Base-by-base conservation (phyloP, 2,797 vertebrate species). In the Falco concolor region DNA sequence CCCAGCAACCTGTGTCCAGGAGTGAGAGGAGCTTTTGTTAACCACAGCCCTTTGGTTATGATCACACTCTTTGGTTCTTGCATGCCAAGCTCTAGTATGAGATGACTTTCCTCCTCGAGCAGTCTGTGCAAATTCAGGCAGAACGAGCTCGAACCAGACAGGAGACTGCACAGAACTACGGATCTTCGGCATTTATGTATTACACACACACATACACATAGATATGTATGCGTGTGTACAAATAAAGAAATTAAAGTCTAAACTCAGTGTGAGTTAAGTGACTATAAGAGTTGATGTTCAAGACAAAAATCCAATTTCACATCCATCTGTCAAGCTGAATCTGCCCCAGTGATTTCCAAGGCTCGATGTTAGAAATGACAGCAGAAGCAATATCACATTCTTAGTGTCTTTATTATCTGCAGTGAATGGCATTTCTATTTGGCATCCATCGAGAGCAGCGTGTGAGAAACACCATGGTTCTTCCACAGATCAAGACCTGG, bases 221-320 rank as follows among this genome's bases (percentile, higher is more conserved):
- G 15, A 63, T 60, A 59, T 10, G 13, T 27, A 57, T 72, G 44
- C 77, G 20, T 49, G 54, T 59, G 32, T 67, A 53, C 34, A 77
- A 74, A 84, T 34, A 89, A 73, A 75, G 40, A 90, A 82, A 88
- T 38, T 50, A 19, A 90, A 91, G 77, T 38, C 65, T 78, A 79
- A 95, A 85, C 67, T 70, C 67, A 60, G 36, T 36, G 27, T 61
- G 45, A 90, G 56, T 69, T 79, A 75, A 82, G 47, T 60, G 36
- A 42, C 73, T 63, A 0, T 22, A 84, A 60, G 74, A 83, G 42
- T 30, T 67, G 53, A 75, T 50, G 38, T 52, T 92, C 50, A 91
- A 85, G 77, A 87, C 44, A 84, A 84, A 90, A 89, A 79, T 64
- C 63, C 87, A 85, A 50, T 89, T 92, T 89, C 78, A 84, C 79